Conservation (phyloP, 2,797 vertebrate species). For the Sciaenops ocellatus region DNA sequence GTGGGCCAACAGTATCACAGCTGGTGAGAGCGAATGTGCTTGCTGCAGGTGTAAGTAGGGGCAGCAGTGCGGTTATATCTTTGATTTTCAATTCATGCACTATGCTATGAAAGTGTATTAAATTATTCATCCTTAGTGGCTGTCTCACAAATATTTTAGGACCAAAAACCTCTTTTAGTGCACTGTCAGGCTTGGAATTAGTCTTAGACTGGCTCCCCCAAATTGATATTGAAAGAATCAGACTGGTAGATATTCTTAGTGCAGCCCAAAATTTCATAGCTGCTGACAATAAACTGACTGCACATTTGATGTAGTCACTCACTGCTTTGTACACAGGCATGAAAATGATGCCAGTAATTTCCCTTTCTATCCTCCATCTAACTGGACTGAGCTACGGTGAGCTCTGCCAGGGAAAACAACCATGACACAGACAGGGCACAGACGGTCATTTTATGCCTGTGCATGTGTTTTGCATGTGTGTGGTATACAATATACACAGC, state of each 20-base stretch:
- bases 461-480: slow-evolving; percentile 7
- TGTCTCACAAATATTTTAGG: slow-evolving; percentile 79
- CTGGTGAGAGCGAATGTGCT: slow-evolving; percentile 54
- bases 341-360: slow-evolving; percentile 63
- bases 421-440: slow-evolving; percentile 44
- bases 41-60: slow-evolving; percentile 68
- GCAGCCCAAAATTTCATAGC: slow-evolving; percentile 21
- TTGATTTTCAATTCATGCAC: slow-evolving; percentile 65
- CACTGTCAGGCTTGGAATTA: slow-evolving; percentile 38
- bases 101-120: slow-evolving; percentile 59
- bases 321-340: slow-evolving; percentile 50
- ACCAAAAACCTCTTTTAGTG: slow-evolving; percentile 59
- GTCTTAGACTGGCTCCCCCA: slow-evolving; percentile 26
- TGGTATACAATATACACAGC: not conserved
- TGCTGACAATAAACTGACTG: slow-evolving; percentile 45
- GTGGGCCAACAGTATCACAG: slow-evolving; percentile 51
- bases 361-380: slow-evolving; percentile 55
- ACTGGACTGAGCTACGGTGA: slow-evolving; percentile 38
- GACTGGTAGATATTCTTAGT: slow-evolving; percentile 52
- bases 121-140: slow-evolving; percentile 76
- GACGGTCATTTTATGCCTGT: slow-evolving; percentile 34
- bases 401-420: slow-evolving; percentile 58
- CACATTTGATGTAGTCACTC: slow-evolving; percentile 55
- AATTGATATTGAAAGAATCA: slow-evolving; percentile 50
- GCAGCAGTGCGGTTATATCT: slow-evolving; percentile 42